Conservation (phyloP, 2,113 vertebrate genomes). For the Mobula hypostoma region DNA sequence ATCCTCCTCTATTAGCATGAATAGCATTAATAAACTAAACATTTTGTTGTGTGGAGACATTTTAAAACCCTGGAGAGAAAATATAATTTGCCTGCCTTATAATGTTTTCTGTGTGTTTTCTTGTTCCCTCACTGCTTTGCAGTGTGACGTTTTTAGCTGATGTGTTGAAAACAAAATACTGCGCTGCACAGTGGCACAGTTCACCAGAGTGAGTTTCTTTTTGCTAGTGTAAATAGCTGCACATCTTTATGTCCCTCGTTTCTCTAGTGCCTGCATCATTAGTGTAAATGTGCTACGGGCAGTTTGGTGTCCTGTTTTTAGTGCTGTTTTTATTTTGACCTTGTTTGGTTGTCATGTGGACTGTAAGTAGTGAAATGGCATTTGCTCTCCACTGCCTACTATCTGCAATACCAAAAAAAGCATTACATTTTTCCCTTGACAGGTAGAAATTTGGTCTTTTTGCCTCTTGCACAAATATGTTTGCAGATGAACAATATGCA, state of each 20-base stretch:
- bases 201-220: slow-evolving; percentile 37
- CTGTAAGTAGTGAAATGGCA: slow-evolving; percentile 45
- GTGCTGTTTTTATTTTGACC: slow-evolving; percentile 43
- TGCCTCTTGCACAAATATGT: slow-evolving; percentile 45
- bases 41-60: neutral
- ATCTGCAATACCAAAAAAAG: slow-evolving; percentile 35
- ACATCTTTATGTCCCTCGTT: slow-evolving; percentile 27
- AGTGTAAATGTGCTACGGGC: slow-evolving; percentile 39
- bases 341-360: slow-evolving; percentile 47
- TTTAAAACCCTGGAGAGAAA: neutral
- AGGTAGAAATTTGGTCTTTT: slow-evolving; percentile 43
- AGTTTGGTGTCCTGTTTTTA: slow-evolving; percentile 42
- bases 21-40: slow-evolving; percentile 4
- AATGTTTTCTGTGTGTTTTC: slow-evolving; percentile 8
- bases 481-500: neutral
- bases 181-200: slow-evolving; percentile 39
- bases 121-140: neutral
- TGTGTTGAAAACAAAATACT: slow-evolving; percentile 38
- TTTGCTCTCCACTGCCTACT: slow-evolving; percentile 29
- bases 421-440: slow-evolving; percentile 45
- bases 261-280: slow-evolving; percentile 40
- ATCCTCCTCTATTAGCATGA: neutral
- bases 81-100: neutral
- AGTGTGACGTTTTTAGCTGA: slow-evolving; percentile 37
- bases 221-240: slow-evolving; percentile 18